phyloP scores from a whole-genome alignment of 2,113 vertebrate species.

The Mohoua ochrocephala region DNA sequence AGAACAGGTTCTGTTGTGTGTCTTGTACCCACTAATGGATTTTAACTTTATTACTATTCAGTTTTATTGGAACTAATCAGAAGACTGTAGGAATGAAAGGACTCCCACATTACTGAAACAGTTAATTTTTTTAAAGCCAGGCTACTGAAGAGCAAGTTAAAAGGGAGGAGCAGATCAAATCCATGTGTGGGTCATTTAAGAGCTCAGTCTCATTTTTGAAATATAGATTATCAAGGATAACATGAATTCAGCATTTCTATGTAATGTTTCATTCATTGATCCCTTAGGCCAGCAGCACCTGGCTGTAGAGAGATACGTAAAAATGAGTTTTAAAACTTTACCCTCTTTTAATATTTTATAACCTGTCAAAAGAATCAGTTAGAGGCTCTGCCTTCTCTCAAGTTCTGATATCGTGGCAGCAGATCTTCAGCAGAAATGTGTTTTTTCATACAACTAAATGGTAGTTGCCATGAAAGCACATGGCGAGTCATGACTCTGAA shows the following conservation, averaged over 20 bases:
- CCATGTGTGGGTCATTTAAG: conserved; percentile 68
- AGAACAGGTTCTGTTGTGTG: conserved; percentile 30
- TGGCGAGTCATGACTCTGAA: conserved; percentile 51
- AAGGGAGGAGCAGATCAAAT: conserved; percentile 65
- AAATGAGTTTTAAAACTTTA: conserved; percentile 73
- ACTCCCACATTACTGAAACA: conserved; percentile 65
- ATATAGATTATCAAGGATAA: conserved; percentile 72
- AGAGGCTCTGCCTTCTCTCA: conserved; percentile 53
- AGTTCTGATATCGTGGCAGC: not conserved
- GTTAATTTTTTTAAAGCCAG: conserved; percentile 69
- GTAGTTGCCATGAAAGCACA: conserved; percentile 52
- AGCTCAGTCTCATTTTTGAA: conserved; percentile 70
- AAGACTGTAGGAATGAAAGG: conserved; percentile 50
- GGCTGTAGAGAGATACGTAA: conserved; percentile 52
- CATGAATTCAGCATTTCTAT: conserved; percentile 74
- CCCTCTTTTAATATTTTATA: conserved; percentile 70
- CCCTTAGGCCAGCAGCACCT: conserved; percentile 47
- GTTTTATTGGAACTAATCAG: conserved; percentile 65
- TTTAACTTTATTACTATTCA: conserved; percentile 64
- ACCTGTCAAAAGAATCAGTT: conserved; percentile 62
- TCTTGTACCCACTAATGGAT: conserved; percentile 59
- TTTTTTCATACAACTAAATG: conserved; percentile 41
- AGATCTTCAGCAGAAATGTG: conserved; percentile 15
- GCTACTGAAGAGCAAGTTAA: conserved; percentile 67
- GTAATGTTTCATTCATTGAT: conserved; percentile 77